A percentile compares a stretch with the other conserved stretches of the same genome.
Evolutionary conservation across 2,888 invertebrate species (phyloP).

Genomic region (Apantesis nais): DNA sequence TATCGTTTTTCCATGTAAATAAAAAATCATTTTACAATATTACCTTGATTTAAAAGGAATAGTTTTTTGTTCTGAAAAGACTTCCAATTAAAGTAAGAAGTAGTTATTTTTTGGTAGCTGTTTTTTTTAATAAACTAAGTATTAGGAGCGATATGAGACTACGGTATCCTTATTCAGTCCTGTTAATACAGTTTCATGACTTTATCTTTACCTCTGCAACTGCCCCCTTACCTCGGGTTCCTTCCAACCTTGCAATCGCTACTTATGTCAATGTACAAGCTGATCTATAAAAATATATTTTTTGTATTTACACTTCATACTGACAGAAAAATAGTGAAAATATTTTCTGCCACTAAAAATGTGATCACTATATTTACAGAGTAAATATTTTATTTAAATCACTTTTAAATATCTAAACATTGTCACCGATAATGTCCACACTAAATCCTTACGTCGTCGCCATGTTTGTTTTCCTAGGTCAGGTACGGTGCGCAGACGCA

Average conservation of each 20-base stretch:
- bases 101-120: neutral
- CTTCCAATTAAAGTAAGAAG: neutral
- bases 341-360: neutral
- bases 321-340: neutral
- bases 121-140: too few species aligned
- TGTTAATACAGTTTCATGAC: neutral
- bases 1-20: neutral
- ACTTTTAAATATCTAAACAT: conserved; percentile 24
- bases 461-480: conserved; percentile 84
- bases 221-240: neutral
- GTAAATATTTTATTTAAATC: conserved; percentile 11
- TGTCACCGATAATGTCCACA: conserved; percentile 54
- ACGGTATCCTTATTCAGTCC: neutral
- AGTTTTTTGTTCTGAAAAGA: neutral
- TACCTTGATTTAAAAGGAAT: neutral
- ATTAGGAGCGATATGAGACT: too few species aligned
- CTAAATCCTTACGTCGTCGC: conserved; percentile 44
- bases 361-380: conserved; percentile 10
- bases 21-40: neutral
- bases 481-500: conserved; percentile 77
- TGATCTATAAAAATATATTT: neutral
- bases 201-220: neutral
- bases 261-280: neutral
- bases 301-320: neutral
- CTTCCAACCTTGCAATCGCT: neutral